Percentiles rank a stretch among this genome's conserved stretches.
Evolutionary conservation across 2,113 vertebrate species (phyloP).

Genomic region (Xyrauchen texanus): DNA sequence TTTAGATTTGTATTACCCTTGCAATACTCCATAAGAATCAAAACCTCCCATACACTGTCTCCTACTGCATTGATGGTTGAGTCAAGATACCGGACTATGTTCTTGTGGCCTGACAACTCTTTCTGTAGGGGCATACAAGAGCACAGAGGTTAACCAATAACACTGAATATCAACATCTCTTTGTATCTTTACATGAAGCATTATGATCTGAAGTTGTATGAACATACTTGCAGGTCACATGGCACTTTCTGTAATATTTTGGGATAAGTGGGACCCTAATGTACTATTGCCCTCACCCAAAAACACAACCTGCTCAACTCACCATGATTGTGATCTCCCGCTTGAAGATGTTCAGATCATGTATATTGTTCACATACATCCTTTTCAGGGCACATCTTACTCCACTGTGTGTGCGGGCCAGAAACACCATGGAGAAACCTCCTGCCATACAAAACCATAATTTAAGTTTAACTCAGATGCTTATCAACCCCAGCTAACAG

Average conservation of each 20-base stretch:
- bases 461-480: background rate
- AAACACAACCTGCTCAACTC: slow-evolving; percentile 56
- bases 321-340: slow-evolving; percentile 98
- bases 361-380: slow-evolving; percentile 93
- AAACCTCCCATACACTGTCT: slow-evolving; percentile 95
- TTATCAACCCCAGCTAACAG: background rate
- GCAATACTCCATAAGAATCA: slow-evolving; percentile 98
- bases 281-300: too few species aligned
- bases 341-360: slow-evolving; percentile 92
- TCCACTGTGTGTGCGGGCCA: slow-evolving; percentile 88
- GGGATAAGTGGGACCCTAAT: too few species aligned
- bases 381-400: slow-evolving; percentile 90
- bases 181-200: too few species aligned
- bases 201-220: too few species aligned
- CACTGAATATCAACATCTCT: background rate
- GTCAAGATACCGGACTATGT: slow-evolving; percentile 94
- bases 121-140: slow-evolving; percentile 76
- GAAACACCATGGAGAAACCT: slow-evolving; percentile 94
- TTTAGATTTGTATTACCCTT: slow-evolving; percentile 75
- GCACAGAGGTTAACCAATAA: background rate
- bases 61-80: slow-evolving; percentile 85
- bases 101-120: slow-evolving; percentile 96
- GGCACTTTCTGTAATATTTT: too few species aligned
- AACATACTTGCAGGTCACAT: too few species aligned
- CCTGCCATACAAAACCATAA: slow-evolving; percentile 70